Percentiles rank a stretch among this genome's conserved stretches.
These are phyloP conservation scores for Lepeophtheirus nordmannii DNA, from an alignment of 2,888 invertebrate genomes.

Conservation along the genomic window DNA sequence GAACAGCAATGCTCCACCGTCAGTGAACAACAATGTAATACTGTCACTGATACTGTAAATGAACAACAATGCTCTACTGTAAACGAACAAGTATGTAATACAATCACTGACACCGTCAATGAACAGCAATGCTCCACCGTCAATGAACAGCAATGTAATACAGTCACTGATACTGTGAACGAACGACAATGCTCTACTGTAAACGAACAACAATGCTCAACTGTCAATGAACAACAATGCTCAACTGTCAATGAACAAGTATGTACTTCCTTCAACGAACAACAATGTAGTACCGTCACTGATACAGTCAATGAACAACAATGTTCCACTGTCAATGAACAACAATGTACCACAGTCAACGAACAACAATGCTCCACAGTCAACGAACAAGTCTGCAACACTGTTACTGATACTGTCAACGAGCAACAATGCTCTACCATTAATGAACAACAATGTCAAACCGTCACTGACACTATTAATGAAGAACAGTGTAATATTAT, in stretches of 20 bases:
- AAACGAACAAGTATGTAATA: background rate
- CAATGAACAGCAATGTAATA: conserved; percentile 5
- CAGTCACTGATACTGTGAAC: conserved; percentile 16
- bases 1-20: conserved; percentile 19
- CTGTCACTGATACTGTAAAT: conserved; percentile 4
- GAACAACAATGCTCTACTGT: background rate
- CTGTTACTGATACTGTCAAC: conserved; percentile 10
- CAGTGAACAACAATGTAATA: conserved; percentile 12
- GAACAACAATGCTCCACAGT: conserved; percentile 12
- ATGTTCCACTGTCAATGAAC: conserved; percentile 8
- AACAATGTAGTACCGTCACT: conserved; percentile 11
- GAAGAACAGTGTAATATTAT: conserved; percentile 13
- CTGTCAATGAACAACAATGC: conserved; percentile 11
- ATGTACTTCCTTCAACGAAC: conserved; percentile 18
- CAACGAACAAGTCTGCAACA: background rate
- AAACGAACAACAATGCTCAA: conserved; percentile 2
- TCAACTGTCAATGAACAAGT: conserved; percentile 7
- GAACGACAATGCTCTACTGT: conserved; percentile 18
- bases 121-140: conserved; percentile 4
- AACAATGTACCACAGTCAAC: conserved; percentile 1
- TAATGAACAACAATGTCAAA: conserved; percentile 15
- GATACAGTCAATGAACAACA: conserved; percentile 14
- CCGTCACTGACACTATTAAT: conserved; percentile 13
- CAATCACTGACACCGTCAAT: conserved; percentile 14
- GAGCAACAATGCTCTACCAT: conserved; percentile 7